Evolutionary conservation across 1,140 invertebrate species (phyloP).

Genomic region (Leucophenga varia): DNA sequence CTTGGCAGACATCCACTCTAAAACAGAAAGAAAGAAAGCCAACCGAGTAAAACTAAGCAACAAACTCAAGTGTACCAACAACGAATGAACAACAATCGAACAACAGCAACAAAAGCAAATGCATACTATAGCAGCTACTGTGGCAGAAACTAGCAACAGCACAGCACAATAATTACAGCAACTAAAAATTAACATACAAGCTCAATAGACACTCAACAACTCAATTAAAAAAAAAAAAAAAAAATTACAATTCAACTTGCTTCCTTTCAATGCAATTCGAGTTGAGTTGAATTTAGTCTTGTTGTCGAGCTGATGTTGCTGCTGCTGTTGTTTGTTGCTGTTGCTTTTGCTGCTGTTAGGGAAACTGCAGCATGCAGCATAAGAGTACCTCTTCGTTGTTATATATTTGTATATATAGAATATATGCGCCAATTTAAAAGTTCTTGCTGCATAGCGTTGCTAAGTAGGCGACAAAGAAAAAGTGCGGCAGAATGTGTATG

Average conservation of each 20-base stretch:
- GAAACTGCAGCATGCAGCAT: too few species aligned
- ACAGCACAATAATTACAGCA: constrained; percentile 26
- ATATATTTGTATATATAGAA: too few species aligned
- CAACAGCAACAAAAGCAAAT: constrained; percentile 4
- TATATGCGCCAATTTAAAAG: too few species aligned
- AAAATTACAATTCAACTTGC: too few species aligned
- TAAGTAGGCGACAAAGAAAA: neutral
- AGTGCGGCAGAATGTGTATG: neutral
- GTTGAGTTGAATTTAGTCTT: too few species aligned
- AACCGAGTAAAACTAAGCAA: too few species aligned
- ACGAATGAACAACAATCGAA: neutral
- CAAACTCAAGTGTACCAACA: too few species aligned
- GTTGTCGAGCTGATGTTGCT: neutral
- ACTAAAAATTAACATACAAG: constrained; percentile 31
- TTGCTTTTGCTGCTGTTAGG: neutral
- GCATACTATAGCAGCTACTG: too few species aligned
- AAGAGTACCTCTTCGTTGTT: too few species aligned
- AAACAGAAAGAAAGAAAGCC: too few species aligned
- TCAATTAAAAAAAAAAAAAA: constrained; percentile 19
- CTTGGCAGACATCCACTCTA: too few species aligned
- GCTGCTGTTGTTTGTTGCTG: constrained; percentile 1
- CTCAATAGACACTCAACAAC: constrained; percentile 24
- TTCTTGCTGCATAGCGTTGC: neutral
- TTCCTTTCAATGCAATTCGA: too few species aligned
- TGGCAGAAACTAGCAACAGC: neutral